Base-by-base conservation (phyloP, 2,888 invertebrate species). In the Megamerina dolium region DNA sequence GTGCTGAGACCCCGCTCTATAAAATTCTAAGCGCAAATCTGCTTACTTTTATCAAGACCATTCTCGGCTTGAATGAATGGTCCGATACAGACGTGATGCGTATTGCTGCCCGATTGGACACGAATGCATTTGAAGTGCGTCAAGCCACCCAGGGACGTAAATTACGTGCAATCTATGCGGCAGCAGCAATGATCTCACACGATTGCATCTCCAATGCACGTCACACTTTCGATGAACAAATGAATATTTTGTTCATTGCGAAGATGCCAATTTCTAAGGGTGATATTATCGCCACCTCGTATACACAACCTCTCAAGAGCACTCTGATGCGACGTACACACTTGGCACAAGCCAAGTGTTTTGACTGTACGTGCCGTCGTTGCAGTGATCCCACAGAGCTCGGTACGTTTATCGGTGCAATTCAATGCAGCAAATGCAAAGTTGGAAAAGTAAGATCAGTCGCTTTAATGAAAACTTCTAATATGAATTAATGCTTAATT, bases 331-430 rank as follows among this genome's bases (percentile, higher is more conserved):
- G 86, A 36, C 70, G 84, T 52, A 71, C 75, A 52, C 79, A 80
- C 64, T 67, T 87, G 4, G 74, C 72, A 52, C 73, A 72, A 39
- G 73, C 74, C 3, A 86, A 85, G 67, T 82, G 81, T 61, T 85
- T 86, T 52, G 77, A 78, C 37, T 87, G 87, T 57, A 68, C 68
- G 30, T 87, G 87, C 54, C 66, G 70, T 1, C 73, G 85, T 46
- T 87, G 87, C 57, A 66, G 62, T 20, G 86, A 86, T 68, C 80
- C 83, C 4, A 81, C 82, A 0, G 87, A 87, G 63, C 65, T 83
- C 78, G 64, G 77, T 6, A 81, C 79, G 12, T 74, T 78, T 65
- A 63, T 79, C 14, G 82, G 83, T 2, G 77, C 81, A 1, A 77
- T 83, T 35, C 74, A 76, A 43, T 85, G 85, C 56, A 75, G 75